These are phyloP conservation scores for Sphenodon punctatus DNA, from an alignment of 2,797 vertebrate genomes.

Conservation along the genomic window DNA sequence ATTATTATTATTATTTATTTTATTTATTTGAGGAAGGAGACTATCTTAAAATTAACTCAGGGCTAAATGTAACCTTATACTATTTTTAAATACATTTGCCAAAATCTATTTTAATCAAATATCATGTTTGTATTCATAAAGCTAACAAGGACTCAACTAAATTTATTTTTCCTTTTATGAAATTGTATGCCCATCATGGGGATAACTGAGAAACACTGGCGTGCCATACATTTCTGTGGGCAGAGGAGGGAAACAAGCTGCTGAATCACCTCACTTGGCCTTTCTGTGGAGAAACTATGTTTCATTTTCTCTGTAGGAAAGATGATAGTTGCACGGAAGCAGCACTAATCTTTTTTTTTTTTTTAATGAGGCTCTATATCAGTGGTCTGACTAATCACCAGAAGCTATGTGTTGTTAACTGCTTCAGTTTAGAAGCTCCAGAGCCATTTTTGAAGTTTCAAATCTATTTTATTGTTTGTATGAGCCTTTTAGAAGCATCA, in stretches of 20 bases:
- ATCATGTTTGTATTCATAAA: background rate
- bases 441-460: background rate
- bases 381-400: background rate
- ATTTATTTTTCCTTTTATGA: too few relatives aligned
- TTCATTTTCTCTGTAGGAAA: background rate
- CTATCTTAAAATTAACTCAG: background rate
- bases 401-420: background rate
- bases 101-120: background rate
- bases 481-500: background rate
- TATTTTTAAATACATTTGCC: background rate
- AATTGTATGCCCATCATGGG: background rate
- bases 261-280: background rate
- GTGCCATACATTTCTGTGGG: background rate
- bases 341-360: background rate
- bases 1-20: too few relatives aligned
- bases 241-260: background rate
- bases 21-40: background rate
- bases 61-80: background rate
- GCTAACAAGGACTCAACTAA: too few relatives aligned
- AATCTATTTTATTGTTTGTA: background rate
- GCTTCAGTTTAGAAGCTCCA: background rate
- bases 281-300: background rate
- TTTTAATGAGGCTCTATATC: background rate
- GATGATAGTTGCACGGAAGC: background rate
- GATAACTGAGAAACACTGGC: background rate